These are phyloP conservation scores for Crepidodera aurea DNA, from an alignment of 2,888 invertebrate species.

Conservation along the genomic window DNA sequence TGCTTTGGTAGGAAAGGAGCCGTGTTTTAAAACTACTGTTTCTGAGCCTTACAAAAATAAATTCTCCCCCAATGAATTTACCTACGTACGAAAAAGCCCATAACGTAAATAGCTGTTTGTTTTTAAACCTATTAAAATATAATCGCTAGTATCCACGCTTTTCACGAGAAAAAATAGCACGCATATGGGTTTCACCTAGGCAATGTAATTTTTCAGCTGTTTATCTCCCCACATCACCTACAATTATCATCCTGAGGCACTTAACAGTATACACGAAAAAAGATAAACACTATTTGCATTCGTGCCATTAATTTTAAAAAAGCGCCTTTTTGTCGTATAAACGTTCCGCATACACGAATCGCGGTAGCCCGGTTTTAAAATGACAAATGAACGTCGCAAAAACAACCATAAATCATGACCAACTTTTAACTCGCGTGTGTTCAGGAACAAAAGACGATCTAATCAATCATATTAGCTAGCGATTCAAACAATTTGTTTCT, in stretches of 20 bases:
- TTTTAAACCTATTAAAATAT: too few species aligned
- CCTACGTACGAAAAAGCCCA: too few species aligned
- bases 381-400: constrained; percentile 51
- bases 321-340: constrained; percentile 27
- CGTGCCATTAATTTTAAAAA: constrained; percentile 19
- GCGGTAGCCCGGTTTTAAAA: constrained; percentile 44
- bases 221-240: constrained; percentile 4
- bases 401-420: constrained; percentile 50
- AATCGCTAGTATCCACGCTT: too few species aligned
- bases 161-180: too few species aligned
- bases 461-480: constrained; percentile 53
- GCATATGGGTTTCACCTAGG: neutral
- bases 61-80: too few species aligned
- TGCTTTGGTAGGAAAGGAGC: too few species aligned
- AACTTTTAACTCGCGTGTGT: constrained; percentile 48
- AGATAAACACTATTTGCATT: constrained; percentile 20
- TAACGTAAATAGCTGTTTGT: too few species aligned
- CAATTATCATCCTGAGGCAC: neutral
- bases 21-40: too few species aligned
- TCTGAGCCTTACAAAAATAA: too few species aligned
- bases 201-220: neutral
- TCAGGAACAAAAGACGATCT: constrained; percentile 49
- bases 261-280: constrained; percentile 1
- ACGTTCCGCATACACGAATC: constrained; percentile 22
- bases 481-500: constrained; percentile 54